These are phyloP conservation scores for Morinoia aosen DNA, from an alignment of 2,888 invertebrate species.

Conservation along the genomic window DNA sequence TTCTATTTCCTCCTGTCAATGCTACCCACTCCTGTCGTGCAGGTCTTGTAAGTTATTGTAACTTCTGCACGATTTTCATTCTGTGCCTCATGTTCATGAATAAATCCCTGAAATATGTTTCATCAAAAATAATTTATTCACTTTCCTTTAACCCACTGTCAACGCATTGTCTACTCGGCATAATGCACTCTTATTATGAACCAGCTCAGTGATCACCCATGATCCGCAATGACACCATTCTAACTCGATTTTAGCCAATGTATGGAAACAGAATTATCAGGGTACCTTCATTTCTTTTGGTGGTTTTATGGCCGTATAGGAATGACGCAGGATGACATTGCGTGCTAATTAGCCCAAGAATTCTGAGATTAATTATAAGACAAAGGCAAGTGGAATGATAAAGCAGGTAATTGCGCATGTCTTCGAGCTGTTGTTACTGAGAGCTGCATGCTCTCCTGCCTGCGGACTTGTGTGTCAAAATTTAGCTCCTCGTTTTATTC, in stretches of 20 bases:
- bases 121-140: no score
- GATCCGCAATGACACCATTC: background rate
- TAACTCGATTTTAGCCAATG: background rate
- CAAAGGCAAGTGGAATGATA: background rate
- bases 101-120: no score
- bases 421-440: background rate
- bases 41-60: no score
- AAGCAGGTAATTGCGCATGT: background rate
- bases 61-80: no score
- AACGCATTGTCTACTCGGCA: background rate
- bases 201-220: background rate
- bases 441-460: background rate
- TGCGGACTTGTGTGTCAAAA: background rate
- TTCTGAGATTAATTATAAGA: background rate
- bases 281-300: background rate
- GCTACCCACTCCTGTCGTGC: no score
- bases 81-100: no score
- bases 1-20: no score
- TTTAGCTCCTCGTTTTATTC: background rate
- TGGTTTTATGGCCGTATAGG: background rate
- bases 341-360: background rate
- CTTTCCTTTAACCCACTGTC: background rate
- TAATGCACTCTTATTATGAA: background rate
- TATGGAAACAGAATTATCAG: background rate
- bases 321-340: background rate